These are phyloP conservation scores for Myrmecophaga tridactyla DNA, from an alignment of 2,113 vertebrate species.

Conservation along the genomic window DNA sequence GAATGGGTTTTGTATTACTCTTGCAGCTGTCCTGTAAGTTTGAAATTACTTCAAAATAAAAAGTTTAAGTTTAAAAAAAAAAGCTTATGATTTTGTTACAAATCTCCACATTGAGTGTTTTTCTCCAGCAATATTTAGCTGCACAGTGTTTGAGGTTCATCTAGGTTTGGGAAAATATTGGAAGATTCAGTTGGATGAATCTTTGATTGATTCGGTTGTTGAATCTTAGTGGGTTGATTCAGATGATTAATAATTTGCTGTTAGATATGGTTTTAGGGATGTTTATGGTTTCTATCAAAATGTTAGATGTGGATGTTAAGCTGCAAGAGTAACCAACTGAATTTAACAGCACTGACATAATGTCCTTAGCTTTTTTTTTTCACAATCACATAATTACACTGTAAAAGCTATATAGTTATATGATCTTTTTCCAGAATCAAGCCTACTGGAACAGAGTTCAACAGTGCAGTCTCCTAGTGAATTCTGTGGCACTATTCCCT, in stretches of 20 bases:
- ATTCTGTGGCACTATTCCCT: too few species aligned
- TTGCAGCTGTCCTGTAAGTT: too few species aligned
- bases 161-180: not conserved
- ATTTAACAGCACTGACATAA: not conserved
- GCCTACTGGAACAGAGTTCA: too few species aligned
- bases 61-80: too few species aligned
- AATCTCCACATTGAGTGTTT: not conserved
- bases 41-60: too few species aligned
- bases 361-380: not conserved
- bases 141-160: not conserved
- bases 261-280: not conserved
- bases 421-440: too few species aligned
- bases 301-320: not conserved
- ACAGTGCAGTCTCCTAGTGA: too few species aligned
- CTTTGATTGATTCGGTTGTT: not conserved
- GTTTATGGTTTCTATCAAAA: not conserved
- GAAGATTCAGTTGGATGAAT: not conserved
- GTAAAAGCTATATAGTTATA: too few species aligned
- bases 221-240: too few species aligned
- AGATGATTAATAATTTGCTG: not conserved
- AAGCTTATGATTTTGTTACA: too few species aligned
- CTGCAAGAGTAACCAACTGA: not conserved
- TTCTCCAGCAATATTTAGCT: not conserved
- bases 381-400: too few species aligned
- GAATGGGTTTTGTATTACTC: too few species aligned